These are phyloP conservation scores for Hololepta plana DNA, from an alignment of 2,888 invertebrate genomes.

Conservation along the genomic window DNA sequence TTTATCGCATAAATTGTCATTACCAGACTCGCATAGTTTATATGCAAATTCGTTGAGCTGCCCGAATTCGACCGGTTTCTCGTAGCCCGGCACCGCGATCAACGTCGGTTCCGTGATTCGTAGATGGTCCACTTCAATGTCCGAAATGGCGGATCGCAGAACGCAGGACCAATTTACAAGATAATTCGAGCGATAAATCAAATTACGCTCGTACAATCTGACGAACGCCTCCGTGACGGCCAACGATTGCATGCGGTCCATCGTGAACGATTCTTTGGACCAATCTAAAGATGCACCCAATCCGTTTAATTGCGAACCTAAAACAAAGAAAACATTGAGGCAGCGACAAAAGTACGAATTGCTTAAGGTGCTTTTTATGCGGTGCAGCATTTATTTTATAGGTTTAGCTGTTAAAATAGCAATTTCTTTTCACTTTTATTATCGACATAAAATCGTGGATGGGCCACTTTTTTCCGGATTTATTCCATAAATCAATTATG, in stretches of 20 bases:
- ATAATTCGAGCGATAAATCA: conserved; percentile 71
- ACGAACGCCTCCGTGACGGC: conserved; percentile 95
- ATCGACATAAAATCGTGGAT: no score
- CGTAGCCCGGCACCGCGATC: conserved; percentile 79
- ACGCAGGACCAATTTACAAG: conserved; percentile 98
- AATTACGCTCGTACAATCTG: conserved; percentile 32
- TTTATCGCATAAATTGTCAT: conserved; percentile 6
- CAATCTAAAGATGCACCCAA: conserved; percentile 91
- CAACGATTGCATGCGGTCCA: conserved; percentile 75
- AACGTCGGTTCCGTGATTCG: conserved; percentile 75
- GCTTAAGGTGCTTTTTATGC: no score
- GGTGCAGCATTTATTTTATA: no score
- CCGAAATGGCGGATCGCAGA: conserved; percentile 93
- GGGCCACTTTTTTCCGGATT: no score
- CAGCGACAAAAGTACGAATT: no score
- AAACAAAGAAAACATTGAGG: no score
- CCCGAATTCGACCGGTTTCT: conserved; percentile 77
- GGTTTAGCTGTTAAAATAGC: no score
- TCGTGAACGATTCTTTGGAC: conserved; percentile 82
- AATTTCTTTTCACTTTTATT: no score
- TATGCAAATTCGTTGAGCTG: conserved; percentile 87
- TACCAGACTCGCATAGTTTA: conserved; percentile 42
- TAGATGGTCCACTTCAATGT: conserved; percentile 95
- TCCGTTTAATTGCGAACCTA: conserved; percentile 54
- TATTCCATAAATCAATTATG: no score